These are phyloP conservation scores for Campaea margaritaria DNA, from an alignment of 2,888 invertebrate species.

Conservation along the genomic window DNA sequence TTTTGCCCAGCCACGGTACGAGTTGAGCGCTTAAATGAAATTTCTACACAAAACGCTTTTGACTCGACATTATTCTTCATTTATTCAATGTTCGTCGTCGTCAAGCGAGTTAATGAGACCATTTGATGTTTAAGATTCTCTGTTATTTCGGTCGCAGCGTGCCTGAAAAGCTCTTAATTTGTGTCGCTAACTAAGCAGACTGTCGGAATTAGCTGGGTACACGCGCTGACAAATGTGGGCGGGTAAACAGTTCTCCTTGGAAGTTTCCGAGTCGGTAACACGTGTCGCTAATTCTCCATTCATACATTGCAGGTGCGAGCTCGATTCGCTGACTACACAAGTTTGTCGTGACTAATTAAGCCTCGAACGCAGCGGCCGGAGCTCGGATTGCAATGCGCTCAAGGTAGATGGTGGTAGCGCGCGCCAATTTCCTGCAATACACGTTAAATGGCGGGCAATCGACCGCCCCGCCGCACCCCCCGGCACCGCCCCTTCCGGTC, in stretches of 20 bases:
- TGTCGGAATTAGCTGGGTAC: conserved; percentile 36
- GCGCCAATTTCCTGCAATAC: conserved; percentile 72
- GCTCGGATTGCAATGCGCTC: conserved; percentile 47
- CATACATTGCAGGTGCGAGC: conserved; percentile 36
- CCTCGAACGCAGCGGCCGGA: conserved; percentile 50
- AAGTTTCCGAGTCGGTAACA: conserved; percentile 38
- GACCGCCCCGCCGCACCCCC: conserved; percentile 41
- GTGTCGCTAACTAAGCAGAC: conserved; percentile 39
- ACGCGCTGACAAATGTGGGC: conserved; percentile 39
- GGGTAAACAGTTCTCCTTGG: conserved; percentile 29
- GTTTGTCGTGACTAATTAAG: conserved; percentile 60
- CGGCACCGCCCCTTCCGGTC: conserved; percentile 46
- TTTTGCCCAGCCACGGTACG: conserved; percentile 34
- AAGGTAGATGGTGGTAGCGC: conserved; percentile 38
- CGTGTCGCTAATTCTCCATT: conserved; percentile 45
- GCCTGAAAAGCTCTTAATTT: conserved; percentile 36
- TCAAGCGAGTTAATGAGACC: conserved; percentile 37
- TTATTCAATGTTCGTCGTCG: conserved; percentile 38
- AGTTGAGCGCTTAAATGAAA: conserved; percentile 34
- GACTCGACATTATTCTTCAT: conserved; percentile 32
- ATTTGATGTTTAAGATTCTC: conserved; percentile 26
- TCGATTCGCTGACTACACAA: conserved; percentile 42
- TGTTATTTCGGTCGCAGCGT: conserved; percentile 20
- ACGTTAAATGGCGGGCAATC: conserved; percentile 66
- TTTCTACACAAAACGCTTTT: conserved; percentile 35